Base-by-base conservation (phyloP, 2,888 invertebrate species). In the Lacanobia oleracea region DNA sequence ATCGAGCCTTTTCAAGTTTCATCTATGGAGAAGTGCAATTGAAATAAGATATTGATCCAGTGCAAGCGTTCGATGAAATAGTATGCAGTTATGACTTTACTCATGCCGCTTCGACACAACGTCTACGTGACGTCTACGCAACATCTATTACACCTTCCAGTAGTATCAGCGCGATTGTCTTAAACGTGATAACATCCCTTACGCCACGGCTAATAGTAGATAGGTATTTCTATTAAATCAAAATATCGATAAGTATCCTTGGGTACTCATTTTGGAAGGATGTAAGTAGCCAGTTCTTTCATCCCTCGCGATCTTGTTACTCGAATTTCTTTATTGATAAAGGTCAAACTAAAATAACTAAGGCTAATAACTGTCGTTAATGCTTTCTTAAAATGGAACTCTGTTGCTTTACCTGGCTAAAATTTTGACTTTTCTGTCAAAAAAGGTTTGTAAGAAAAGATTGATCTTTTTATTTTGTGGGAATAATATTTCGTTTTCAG, bases 311-410 rank as follows among this genome's bases (percentile, higher is more conserved):
- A 16, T 54, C 40, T 1, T 10, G 21, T 23, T 27, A 14, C n/a
- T 57, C 16, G n/a, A 62, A 45, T 45, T 51, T 51, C 6, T 61
- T 43, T 43, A 50, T 50, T 27, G 8, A 27, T 56, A 62, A 56
- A 74, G 56, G 50, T 57, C 37, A 57, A 51, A 80, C 21, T 2
- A 45, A 80, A 57, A 63, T 63, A 57, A 40, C 21, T 27, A 27
- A 62, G 33, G 12, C 16, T 48, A 40, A 37, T 14, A 23, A 33
- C 14, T 48, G 57, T 53, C 27, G 12, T 23, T 23, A 56, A 53
- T 43, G 14, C 16, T 54, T 40, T 23, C 2, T 16, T 60, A 4
- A 27, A 67, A 57, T 62, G 1, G 43, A 57, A 53, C 2, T 33
- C 33, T 23, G 12, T 33, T n/a, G 14, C 37, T 61, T 33, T 56